Evolutionary conservation across 2,888 invertebrate genomes (phyloP).

Genomic region (Sphinx pinastri): DNA sequence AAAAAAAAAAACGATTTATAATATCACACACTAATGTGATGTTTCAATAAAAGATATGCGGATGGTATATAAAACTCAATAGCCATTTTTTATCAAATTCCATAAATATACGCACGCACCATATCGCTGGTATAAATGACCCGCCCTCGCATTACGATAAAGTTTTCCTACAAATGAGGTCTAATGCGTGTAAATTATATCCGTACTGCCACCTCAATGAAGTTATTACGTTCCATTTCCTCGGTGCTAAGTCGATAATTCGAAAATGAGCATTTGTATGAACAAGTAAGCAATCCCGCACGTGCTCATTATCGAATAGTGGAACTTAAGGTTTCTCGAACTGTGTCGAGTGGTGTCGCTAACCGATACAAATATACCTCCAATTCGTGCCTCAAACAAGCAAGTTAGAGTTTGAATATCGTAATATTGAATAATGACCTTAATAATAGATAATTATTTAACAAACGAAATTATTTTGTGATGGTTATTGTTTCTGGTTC

Average conservation of each 20-base stretch:
- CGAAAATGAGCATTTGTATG: slow-evolving; percentile 80
- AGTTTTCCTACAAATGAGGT: slow-evolving; percentile 65
- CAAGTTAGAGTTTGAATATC: background rate
- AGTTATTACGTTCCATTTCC: slow-evolving; percentile 83
- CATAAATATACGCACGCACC: background rate
- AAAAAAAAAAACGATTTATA: too few relatives aligned
- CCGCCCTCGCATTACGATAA: slow-evolving; percentile 9
- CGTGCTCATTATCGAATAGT: slow-evolving; percentile 73
- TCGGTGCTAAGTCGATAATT: slow-evolving; percentile 80
- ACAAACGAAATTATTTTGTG: too few relatives aligned
- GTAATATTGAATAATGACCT: too few relatives aligned
- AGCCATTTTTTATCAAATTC: background rate
- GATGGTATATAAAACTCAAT: background rate
- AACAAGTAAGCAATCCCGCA: slow-evolving; percentile 65
- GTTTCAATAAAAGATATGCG: background rate
- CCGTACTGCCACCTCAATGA: slow-evolving; percentile 73
- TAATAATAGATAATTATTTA: too few relatives aligned
- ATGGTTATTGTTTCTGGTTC: too few relatives aligned
- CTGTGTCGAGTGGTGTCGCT: background rate
- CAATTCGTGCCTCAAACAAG: too few relatives aligned
- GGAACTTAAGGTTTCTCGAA: slow-evolving; percentile 35
- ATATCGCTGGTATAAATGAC: background rate
- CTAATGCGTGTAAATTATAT: slow-evolving; percentile 78
- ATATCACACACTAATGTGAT: too few relatives aligned
- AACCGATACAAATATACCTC: background rate